Conservation (phyloP, 2,797 vertebrate genomes). For the Hydrocynus forskahlii region DNA sequence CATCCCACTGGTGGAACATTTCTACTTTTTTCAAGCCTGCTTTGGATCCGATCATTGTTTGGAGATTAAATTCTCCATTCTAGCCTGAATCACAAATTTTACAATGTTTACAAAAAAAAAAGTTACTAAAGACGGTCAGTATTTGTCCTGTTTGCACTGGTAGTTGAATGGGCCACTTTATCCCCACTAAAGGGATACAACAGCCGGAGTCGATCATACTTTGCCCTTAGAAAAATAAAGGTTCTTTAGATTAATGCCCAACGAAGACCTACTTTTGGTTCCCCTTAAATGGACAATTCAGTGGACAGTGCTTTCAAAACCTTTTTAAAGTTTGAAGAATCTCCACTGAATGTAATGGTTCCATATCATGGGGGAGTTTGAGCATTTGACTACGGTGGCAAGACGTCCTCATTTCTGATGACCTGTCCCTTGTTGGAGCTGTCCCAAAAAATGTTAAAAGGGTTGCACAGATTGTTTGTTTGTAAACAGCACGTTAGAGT, state of each 20-base stretch:
- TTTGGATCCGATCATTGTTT: background rate
- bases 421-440: no score
- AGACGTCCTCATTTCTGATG: no score
- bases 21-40: background rate
- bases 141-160: background rate
- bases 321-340: no score
- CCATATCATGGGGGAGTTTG: no score
- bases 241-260: background rate
- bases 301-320: background rate
- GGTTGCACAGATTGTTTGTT: no score
- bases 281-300: background rate
- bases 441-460: no score
- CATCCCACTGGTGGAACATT: background rate
- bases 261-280: background rate
- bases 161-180: background rate
- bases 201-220: background rate
- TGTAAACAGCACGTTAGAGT: background rate
- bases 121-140: background rate
- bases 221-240: background rate
- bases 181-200: background rate
- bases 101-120: background rate
- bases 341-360: no score
- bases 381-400: no score
- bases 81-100: background rate
- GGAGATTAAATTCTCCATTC: background rate